These are phyloP conservation scores for Oreocharis arfaki DNA, from an alignment of 2,113 vertebrate genomes.

Conservation along the genomic window DNA sequence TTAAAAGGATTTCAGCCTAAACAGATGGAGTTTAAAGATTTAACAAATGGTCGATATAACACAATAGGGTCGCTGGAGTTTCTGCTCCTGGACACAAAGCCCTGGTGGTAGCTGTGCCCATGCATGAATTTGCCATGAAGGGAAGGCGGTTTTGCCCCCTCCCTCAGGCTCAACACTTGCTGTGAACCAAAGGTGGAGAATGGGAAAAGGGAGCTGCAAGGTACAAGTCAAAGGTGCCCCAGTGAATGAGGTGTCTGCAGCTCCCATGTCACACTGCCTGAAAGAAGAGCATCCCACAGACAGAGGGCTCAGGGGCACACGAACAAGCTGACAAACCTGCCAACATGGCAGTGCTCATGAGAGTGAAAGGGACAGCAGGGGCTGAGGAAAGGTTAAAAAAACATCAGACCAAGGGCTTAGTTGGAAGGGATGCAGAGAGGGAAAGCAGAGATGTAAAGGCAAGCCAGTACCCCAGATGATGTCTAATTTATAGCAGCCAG, in stretches of 20 bases:
- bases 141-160: background rate
- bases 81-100: background rate
- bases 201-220: background rate
- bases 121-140: background rate
- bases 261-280: accelerated
- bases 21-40: slow-evolving; percentile 7
- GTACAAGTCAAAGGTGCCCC: background rate
- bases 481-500: slow-evolving; percentile 9
- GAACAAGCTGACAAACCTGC: background rate
- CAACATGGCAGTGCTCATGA: background rate
- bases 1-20: background rate
- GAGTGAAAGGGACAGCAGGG: accelerated
- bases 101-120: background rate
- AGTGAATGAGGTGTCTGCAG: background rate
- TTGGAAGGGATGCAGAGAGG: background rate
- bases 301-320: background rate
- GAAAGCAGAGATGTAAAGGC: background rate
- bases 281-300: background rate
- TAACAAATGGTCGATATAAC: background rate
- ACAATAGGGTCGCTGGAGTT: background rate
- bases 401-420: background rate
- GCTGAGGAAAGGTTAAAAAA: background rate
- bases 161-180: background rate
- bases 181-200: background rate
- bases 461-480: background rate